phyloP scores from a whole-genome alignment of 2,113 vertebrate genomes.

The Pogona vitticeps region DNA sequence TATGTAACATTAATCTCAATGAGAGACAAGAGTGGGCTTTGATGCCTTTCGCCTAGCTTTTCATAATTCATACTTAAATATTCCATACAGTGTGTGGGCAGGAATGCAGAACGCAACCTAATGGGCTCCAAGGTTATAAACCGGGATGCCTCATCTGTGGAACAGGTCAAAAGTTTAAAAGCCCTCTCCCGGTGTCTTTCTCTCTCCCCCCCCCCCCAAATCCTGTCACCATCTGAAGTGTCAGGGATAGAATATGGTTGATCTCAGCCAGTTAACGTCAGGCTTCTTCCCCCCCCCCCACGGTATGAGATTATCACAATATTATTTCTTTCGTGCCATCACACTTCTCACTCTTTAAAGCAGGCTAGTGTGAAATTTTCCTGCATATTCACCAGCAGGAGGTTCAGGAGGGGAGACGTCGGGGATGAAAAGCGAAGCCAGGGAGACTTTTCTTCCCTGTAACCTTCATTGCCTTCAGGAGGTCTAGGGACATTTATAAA shows the following conservation, averaged over 20 bases:
- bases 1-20: slow-evolving; percentile 63
- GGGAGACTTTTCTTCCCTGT: not conserved
- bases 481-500: too few species aligned
- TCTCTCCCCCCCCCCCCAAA: not conserved
- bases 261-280: not conserved
- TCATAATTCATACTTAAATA: slow-evolving; percentile 67
- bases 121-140: slow-evolving; percentile 21
- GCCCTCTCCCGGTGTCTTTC: not conserved
- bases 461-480: not conserved
- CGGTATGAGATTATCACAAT: not conserved
- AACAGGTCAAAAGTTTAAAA: slow-evolving; percentile 27
- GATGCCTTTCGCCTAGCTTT: slow-evolving; percentile 46
- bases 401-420: not conserved
- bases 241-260: slow-evolving; percentile 9
- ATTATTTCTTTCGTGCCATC: not conserved
- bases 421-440: not conserved
- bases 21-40: slow-evolving; percentile 49
- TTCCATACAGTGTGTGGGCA: slow-evolving; percentile 43
- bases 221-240: not conserved
- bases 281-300: not conserved
- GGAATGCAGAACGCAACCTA: slow-evolving; percentile 13
- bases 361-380: not conserved
- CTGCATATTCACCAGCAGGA: not conserved
- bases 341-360: not conserved
- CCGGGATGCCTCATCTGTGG: not conserved